Evolutionary conservation across 2,113 vertebrate species (phyloP).

Genomic region (Ancistrus triradiatus): DNA sequence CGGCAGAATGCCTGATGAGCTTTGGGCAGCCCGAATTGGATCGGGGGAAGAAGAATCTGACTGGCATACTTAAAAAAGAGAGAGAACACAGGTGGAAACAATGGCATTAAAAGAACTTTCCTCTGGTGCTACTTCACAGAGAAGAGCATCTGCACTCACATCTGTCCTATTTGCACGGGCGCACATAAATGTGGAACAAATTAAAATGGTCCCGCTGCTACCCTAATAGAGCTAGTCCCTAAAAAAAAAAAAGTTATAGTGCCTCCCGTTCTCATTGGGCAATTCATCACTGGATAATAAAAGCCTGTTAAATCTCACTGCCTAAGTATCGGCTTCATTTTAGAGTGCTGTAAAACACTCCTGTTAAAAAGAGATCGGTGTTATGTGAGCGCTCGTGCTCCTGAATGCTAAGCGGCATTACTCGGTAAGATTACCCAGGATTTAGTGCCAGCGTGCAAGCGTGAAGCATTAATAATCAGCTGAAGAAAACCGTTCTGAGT

Average conservation of each 20-base stretch:
- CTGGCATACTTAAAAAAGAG: conserved; percentile 54
- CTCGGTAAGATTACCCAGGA: no score
- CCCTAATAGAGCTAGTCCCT: conserved; percentile 14
- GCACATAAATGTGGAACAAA: conserved; percentile 6
- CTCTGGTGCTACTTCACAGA: conserved; percentile 52
- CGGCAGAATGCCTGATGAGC: not conserved
- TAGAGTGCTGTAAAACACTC: conserved; percentile 28
- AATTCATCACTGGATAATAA: conserved; percentile 29
- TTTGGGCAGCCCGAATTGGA: conserved; percentile 28
- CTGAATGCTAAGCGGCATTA: conserved; percentile 1
- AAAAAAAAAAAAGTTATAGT: not conserved
- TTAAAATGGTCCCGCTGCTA: conserved; percentile 7
- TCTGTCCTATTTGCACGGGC: conserved; percentile 30
- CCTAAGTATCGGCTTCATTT: conserved; percentile 28
- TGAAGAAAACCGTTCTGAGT: no score
- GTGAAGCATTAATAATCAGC: no score
- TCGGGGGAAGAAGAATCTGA: conserved; percentile 38
- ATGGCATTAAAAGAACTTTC: conserved; percentile 52
- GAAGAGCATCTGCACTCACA: conserved; percentile 56
- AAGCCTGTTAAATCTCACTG: conserved; percentile 19
- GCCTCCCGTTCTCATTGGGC: conserved; percentile 12
- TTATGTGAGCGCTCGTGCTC: conserved; percentile 1
- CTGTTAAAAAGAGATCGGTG: conserved; percentile 41
- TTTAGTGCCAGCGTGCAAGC: no score
- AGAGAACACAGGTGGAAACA: conserved; percentile 55